Percentiles rank a stretch among this genome's conserved stretches.
Conservation (phyloP, 2,113 vertebrate genomes). For the Ursus arctos region DNA sequence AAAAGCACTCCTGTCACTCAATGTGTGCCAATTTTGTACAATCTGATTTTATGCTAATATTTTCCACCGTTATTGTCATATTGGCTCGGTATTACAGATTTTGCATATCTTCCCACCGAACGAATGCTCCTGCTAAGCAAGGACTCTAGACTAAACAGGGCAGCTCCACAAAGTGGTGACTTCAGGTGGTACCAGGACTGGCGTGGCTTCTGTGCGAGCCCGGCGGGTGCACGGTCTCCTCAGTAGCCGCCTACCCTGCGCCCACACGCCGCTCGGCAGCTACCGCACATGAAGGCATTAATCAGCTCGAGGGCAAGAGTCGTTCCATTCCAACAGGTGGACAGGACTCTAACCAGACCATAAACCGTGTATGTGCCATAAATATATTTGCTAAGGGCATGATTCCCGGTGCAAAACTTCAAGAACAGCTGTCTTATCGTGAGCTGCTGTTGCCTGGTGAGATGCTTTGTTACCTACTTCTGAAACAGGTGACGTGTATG, state of each 20-base stretch:
- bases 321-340: conserved; percentile 82
- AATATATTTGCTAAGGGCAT: conserved; percentile 81
- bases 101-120: not conserved
- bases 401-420: conserved; percentile 76
- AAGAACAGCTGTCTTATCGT: conserved; percentile 79
- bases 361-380: conserved; percentile 74
- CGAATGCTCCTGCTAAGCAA: not conserved
- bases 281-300: not conserved
- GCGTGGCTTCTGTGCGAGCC: not conserved
- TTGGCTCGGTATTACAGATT: not conserved
- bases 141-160: not conserved
- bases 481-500: conserved; percentile 50
- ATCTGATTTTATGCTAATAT: not conserved
- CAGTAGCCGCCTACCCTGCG: not conserved
- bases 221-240: not conserved
- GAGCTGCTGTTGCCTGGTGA: conserved; percentile 75
- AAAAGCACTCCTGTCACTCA: not conserved
- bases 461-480: conserved; percentile 60
- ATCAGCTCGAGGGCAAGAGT: conserved; percentile 67
- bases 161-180: rapidly evolving
- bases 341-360: conserved; percentile 71
- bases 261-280: not conserved
- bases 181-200: rapidly evolving
- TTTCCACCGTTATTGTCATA: not conserved
- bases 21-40: not conserved